Base-by-base conservation (phyloP, 1,140 invertebrate species). In the Hestina assimilis region DNA sequence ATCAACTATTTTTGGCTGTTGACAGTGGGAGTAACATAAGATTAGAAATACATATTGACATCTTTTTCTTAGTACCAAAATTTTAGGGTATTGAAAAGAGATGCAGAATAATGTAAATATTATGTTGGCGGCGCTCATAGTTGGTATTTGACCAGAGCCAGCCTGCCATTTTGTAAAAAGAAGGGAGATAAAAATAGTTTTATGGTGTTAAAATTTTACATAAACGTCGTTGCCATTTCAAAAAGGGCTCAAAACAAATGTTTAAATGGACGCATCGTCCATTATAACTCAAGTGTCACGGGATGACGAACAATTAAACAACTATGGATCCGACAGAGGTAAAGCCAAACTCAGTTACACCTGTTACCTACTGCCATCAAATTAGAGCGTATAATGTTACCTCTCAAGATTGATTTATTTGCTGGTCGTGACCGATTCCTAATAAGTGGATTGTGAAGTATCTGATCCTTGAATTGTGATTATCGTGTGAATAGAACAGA, bases 261-360 rank as follows among this genome's bases (percentile, higher is more conserved):
- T 87, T 87, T 89, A 89, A 89, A 98, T 97, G 96, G 96, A 97
- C 95, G 95, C 95, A 93, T 95, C 96, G 94, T 97, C 96, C 93
- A 97, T 98, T 93, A 97, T 97, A 90, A 97, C 96, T 90, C 96
- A 97, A 93, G 96, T 97, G 92, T 96, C 94, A 91, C 94, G 96
- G 91, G 96, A 98, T 94, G 96, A 97, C 92, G 96, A 97, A 92
- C 94, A 95, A 92, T 93, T 96, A 90, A 96, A 95, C 91, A 96
- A 93, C 92, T 95, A 95, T 92, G 92, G 94, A 87, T 92, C 93
- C 90, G 95, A 96, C 90, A 96, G 96, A 96, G 95, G 96, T 97
- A 93, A 92, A 93, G 89, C 89, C 83, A 77, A 78, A 82, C 75
- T 71, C 74, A 81, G 82, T 81, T 89, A 87, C 89, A 89, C 89